Base-by-base conservation (phyloP, 1,140 invertebrate genomes). In the Ceratitis capitata region DNA sequence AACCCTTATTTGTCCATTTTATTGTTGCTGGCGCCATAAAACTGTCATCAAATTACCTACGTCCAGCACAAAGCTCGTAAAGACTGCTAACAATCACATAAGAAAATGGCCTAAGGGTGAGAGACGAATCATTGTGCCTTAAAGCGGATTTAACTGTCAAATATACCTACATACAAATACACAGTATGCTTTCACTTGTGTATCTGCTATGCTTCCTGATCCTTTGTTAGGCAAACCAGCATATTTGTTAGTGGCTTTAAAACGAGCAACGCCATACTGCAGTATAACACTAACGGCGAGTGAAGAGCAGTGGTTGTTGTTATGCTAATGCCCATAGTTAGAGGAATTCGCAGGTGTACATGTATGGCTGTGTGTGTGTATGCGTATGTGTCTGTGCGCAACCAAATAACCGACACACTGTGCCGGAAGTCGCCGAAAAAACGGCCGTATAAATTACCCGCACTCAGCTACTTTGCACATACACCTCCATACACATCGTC, bases 1-100 rank as follows among this genome's bases (percentile, higher is more conserved):
- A 85, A 85, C 78, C 85, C 85, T 85, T 85, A 85, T 85, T 85
- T 85, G 85, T 85, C 85, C 74, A 26, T 85, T 85, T 85, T 85
- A 85, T 85, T 85, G 82, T 61, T 85, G 82, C 42, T 85, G 39
- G 53, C 58, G 85, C 56, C 82, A 85, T 85, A 85, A 85, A 85
- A 85, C 82, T 64, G 74, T 83, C 85, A 69, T 85, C 82, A 83
- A 85, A 85, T 85, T 85, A 83, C 78, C 5, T 51, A 56, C 35
- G 42, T 39, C 23, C 35, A 64, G 83, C 26, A 39, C 45, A 82
- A 58, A n/a, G 69, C 69, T 85, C 84, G 53, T 85, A 78, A 47
- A 51, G 84, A 78, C 69, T 42, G 7, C 69, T 45, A 78, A 47
- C 39, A 78, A 45, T n/a, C 69, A 78, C 39, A n/a, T 35, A 78